These are phyloP conservation scores for Onychorhynchus coronatus DNA, from an alignment of 2,113 vertebrate genomes.

Conservation along the genomic window DNA sequence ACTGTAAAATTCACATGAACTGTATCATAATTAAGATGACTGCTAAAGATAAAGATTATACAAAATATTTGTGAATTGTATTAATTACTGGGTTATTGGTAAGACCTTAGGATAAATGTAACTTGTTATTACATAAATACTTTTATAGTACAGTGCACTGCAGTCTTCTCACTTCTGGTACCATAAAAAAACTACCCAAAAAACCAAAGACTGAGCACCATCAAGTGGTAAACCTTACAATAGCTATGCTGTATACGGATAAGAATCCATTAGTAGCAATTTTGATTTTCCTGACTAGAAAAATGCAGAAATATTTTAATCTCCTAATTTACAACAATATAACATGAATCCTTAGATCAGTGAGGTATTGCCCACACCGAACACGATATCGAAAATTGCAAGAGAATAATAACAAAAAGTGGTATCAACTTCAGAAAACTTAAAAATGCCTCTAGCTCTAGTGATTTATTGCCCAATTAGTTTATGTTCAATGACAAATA, in stretches of 20 bases:
- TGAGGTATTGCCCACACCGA: rapidly evolving
- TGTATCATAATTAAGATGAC: background rate
- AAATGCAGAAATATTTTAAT: rapidly evolving
- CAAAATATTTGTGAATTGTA: rapidly evolving
- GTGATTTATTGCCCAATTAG: rapidly evolving
- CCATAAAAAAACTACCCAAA: rapidly evolving
- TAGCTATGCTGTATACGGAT: rapidly evolving
- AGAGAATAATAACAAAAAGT: rapidly evolving
- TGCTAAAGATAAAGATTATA: rapidly evolving
- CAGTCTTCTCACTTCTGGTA: rapidly evolving
- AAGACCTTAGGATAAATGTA: rapidly evolving
- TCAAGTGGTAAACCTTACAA: background rate
- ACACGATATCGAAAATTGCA: rapidly evolving
- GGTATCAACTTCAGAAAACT: too few relatives aligned
- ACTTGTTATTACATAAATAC: rapidly evolving
- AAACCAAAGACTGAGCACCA: background rate
- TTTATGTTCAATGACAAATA: rapidly evolving
- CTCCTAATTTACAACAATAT: rapidly evolving
- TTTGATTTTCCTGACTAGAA: rapidly evolving
- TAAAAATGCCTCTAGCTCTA: rapidly evolving
- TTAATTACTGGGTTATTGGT: rapidly evolving
- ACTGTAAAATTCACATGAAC: rapidly evolving
- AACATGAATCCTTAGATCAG: rapidly evolving
- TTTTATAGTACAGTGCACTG: rapidly evolving
- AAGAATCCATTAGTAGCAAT: rapidly evolving